Conservation (phyloP, 2,888 invertebrate species). For the Calephelis perditalis region DNA sequence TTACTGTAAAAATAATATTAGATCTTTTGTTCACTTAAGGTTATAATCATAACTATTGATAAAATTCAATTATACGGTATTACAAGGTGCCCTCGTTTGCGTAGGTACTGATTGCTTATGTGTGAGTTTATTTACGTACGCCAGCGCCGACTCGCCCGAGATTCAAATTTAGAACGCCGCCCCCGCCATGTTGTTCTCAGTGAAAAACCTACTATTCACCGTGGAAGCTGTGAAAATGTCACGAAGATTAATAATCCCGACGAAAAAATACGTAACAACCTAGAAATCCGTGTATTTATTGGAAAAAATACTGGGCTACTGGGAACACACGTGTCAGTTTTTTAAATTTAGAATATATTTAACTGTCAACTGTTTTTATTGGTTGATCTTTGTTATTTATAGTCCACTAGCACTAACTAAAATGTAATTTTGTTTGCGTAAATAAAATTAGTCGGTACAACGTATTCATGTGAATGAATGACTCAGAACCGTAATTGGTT, state of each 20-base stretch:
- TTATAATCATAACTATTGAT: constrained; percentile 3
- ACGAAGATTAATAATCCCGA: constrained; percentile 35
- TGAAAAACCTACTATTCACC: constrained; percentile 73
- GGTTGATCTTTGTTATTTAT: constrained; percentile 20
- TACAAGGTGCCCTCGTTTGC: constrained; percentile 58
- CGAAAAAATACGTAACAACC: constrained; percentile 4
- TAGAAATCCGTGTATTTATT: not conserved
- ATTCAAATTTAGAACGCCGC: constrained; percentile 77
- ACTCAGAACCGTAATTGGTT: constrained; percentile 63
- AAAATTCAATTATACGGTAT: constrained; percentile 38
- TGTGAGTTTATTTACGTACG: constrained; percentile 79
- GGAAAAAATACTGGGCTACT: not conserved
- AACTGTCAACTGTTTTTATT: constrained; percentile 17
- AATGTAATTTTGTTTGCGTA: constrained; percentile 43
- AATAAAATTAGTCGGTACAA: constrained; percentile 51
- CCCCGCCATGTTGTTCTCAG: constrained; percentile 76
- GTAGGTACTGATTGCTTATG: constrained; percentile 74
- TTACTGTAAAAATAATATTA: constrained; percentile 8
- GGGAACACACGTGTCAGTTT: constrained; percentile 4
- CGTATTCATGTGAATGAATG: constrained; percentile 68
- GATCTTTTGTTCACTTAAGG: not conserved
- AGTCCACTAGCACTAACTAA: constrained; percentile 20
- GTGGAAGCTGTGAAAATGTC: constrained; percentile 55
- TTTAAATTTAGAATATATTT: constrained; percentile 4
- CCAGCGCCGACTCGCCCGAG: constrained; percentile 78